These are phyloP conservation scores for Zenarchopterus dispar DNA, from an alignment of 2,797 vertebrate species.

Conservation along the genomic window DNA sequence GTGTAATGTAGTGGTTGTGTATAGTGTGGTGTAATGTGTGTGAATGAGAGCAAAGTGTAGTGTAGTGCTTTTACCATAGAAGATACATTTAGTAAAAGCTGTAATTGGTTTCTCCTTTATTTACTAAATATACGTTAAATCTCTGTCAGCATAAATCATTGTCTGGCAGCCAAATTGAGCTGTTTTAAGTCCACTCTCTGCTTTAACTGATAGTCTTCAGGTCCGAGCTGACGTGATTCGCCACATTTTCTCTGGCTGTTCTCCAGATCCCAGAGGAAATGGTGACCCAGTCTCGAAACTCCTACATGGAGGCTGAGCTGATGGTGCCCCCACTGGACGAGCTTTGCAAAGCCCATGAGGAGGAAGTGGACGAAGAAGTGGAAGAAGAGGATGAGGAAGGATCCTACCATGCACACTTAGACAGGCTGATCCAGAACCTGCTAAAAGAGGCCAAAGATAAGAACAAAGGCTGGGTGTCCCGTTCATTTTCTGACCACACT, in stretches of 20 bases:
- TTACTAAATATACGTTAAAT: not conserved
- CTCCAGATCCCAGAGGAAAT: constrained; percentile 90
- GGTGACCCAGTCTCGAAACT: constrained; percentile 88
- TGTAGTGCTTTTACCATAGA: too few relatives aligned
- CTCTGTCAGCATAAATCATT: too few relatives aligned
- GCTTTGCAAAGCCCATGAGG: constrained; percentile 85
- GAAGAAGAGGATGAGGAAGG: constrained; percentile 80
- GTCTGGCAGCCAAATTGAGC: too few relatives aligned
- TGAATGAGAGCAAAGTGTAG: too few relatives aligned
- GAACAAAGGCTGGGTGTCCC: constrained; percentile 90
- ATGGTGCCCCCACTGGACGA: constrained; percentile 87
- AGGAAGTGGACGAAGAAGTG: constrained; percentile 72
- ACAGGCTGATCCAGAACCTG: constrained; percentile 85
- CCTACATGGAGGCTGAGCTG: constrained; percentile 89
- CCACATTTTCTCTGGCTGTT: constrained; percentile 9
- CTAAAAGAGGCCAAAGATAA: constrained; percentile 91
- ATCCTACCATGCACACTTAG: constrained; percentile 84
- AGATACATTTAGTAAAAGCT: too few relatives aligned
- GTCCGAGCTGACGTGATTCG: constrained; percentile 13
- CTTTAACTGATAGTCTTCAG: not conserved
- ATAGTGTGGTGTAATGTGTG: too few relatives aligned
- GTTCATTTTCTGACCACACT: constrained; percentile 82
- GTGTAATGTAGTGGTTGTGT: too few relatives aligned
- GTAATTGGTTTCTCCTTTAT: not conserved
- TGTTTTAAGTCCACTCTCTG: not conserved